phyloP scores from a whole-genome alignment of 2,797 vertebrate species.

The Protosalanx chinensis region DNA sequence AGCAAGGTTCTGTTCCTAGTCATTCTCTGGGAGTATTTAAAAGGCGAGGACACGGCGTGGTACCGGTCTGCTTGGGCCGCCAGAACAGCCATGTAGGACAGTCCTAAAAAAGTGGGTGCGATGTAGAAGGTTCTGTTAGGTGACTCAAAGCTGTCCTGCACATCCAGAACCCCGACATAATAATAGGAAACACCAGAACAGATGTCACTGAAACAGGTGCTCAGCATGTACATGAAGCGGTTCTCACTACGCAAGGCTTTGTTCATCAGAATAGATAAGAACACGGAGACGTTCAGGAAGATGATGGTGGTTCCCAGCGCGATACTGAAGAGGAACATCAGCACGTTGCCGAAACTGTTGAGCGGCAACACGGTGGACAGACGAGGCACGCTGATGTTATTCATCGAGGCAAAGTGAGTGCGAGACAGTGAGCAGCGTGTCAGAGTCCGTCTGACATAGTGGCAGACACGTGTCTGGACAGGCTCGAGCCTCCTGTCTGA shows the following conservation, averaged over 20 bases:
- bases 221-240: slow-evolving; percentile 81
- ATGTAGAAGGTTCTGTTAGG: slow-evolving; percentile 67
- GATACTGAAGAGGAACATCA: slow-evolving; percentile 68
- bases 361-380: slow-evolving; percentile 61
- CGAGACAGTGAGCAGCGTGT: not conserved
- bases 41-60: slow-evolving; percentile 68
- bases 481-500: not conserved
- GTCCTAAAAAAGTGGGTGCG: slow-evolving; percentile 70
- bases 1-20: slow-evolving; percentile 63
- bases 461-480: not conserved
- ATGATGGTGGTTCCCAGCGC: slow-evolving; percentile 60
- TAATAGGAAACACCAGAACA: slow-evolving; percentile 75
- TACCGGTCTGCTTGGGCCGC: slow-evolving; percentile 78
- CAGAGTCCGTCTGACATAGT: not conserved
- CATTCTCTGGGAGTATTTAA: slow-evolving; percentile 70
- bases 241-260: slow-evolving; percentile 69
- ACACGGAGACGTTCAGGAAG: slow-evolving; percentile 71
- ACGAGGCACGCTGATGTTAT: slow-evolving; percentile 43
- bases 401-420: slow-evolving; percentile 43
- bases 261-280: slow-evolving; percentile 62
- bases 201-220: slow-evolving; percentile 76
- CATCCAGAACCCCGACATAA: slow-evolving; percentile 70
- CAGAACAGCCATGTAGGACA: slow-evolving; percentile 76
- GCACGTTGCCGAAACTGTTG: slow-evolving; percentile 63
- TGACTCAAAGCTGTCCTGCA: slow-evolving; percentile 60